Evolutionary conservation across 2,797 vertebrate genomes (phyloP).

Genomic region (Pempheris klunzingeri): DNA sequence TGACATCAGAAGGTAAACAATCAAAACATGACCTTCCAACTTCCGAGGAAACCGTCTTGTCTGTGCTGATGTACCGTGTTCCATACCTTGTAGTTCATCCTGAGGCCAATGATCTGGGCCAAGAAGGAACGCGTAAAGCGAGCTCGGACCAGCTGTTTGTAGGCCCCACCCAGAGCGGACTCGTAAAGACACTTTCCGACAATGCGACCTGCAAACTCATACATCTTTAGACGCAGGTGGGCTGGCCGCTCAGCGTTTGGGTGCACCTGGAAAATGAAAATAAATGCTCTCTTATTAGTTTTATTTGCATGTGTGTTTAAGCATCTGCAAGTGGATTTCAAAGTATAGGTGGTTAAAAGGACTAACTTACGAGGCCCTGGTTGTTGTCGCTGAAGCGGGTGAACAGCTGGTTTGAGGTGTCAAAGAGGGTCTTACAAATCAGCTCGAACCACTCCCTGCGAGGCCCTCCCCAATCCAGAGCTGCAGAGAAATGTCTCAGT

Average conservation of each 20-base stretch:
- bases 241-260: conserved; percentile 93
- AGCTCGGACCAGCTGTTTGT: conserved; percentile 96
- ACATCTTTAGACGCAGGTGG: conserved; percentile 93
- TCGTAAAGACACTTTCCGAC: conserved; percentile 99
- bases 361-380: conserved; percentile 91
- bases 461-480: conserved; percentile 98
- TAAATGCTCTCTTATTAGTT: neutral
- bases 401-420: conserved; percentile 96
- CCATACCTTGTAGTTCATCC: conserved; percentile 99
- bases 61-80: conserved; percentile 23
- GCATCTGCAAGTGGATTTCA: neutral
- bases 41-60: conserved; percentile 14
- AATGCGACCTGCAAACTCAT: conserved; percentile 96
- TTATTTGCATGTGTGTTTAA: too few relatives aligned
- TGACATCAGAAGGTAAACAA: conserved; percentile 66
- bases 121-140: conserved; percentile 98
- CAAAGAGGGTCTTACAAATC: conserved; percentile 96
- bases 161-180: conserved; percentile 94
- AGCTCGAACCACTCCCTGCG: conserved; percentile 99
- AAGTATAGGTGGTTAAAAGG: neutral
- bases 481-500: conserved; percentile 74
- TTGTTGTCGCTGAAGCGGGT: conserved; percentile 97
- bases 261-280: conserved; percentile 88
- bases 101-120: conserved; percentile 98
- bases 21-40: conserved; percentile 37